These are phyloP conservation scores for Vidua chalybeata DNA, from an alignment of 2,113 vertebrate genomes.

Conservation along the genomic window DNA sequence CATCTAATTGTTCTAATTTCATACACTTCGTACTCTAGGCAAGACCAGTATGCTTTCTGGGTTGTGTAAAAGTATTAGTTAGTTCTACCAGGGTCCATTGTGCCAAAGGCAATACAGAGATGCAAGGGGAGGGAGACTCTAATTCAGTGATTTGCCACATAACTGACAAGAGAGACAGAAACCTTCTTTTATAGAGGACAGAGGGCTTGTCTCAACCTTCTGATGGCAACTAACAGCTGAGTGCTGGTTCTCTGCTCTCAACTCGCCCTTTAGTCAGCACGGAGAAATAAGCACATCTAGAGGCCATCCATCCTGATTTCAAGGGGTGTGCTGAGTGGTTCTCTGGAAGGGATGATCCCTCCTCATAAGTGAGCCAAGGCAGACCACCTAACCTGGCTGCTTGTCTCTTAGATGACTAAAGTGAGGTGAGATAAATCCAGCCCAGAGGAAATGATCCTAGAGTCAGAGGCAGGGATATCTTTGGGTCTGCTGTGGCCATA, in stretches of 20 bases:
- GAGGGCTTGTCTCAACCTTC: not conserved
- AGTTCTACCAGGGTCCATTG: not conserved
- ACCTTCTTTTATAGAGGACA: not conserved
- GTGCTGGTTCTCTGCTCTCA: not conserved
- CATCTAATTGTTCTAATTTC: not conserved
- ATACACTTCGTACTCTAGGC: rapidly evolving
- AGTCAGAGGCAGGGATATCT: not conserved
- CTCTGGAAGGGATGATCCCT: not conserved
- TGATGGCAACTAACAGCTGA: not conserved
- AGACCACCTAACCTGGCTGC: not conserved
- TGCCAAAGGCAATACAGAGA: not conserved
- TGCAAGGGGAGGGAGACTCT: not conserved
- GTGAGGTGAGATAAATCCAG: not conserved
- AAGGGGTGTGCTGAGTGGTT: not conserved
- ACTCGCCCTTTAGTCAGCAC: not conserved
- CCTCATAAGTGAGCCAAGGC: not conserved
- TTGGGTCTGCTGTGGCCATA: not conserved
- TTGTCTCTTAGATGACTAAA: not conserved
- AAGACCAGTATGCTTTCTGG: not conserved
- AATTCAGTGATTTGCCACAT: not conserved
- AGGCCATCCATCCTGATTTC: not conserved
- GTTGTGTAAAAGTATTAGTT: not conserved
- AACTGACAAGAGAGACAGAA: not conserved
- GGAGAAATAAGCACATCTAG: not conserved
- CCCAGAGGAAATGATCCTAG: not conserved